These are phyloP conservation scores for Palythoa caribaeorum DNA, from an alignment of 92 coral and sea anemone species.

Conservation along the genomic window DNA sequence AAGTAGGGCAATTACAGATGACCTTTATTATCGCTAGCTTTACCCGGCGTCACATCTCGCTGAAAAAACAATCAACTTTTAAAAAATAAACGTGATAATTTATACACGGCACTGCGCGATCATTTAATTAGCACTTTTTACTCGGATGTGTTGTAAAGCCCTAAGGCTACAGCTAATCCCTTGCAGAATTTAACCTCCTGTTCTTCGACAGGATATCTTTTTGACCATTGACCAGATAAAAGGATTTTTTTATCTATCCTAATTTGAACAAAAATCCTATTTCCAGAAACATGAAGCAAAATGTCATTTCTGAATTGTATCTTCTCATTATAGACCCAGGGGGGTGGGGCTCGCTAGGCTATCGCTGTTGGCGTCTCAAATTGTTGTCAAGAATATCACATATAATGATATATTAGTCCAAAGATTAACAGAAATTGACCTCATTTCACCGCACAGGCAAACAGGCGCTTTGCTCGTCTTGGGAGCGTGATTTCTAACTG, in stretches of 20 bases:
- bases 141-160: not conserved
- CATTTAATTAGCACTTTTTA: not conserved
- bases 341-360: not conserved
- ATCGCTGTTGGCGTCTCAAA: slow-evolving; percentile 16
- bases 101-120: slow-evolving; percentile 13
- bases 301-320: not conserved
- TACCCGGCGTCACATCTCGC: not conserved
- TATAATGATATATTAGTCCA: slow-evolving; percentile 41
- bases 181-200: not conserved
- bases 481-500: not conserved
- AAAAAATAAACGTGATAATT: slow-evolving; percentile 26
- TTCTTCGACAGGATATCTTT: not conserved
- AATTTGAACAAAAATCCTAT: not conserved
- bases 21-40: not conserved
- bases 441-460: slow-evolving; percentile 23
- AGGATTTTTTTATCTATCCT: not conserved
- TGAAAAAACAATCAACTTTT: slow-evolving; percentile 41
- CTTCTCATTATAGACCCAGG: slow-evolving; percentile 17
- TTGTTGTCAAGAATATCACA: slow-evolving; percentile 11
- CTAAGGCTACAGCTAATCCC: not conserved
- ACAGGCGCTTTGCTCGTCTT: slow-evolving; percentile 3
- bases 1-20: not conserved
- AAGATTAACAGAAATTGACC: slow-evolving; percentile 46
- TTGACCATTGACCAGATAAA: not conserved
- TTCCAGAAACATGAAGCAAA: not conserved